Evolutionary conservation across 2,113 vertebrate genomes (phyloP).

Genomic region (Siniperca chuatsi): DNA sequence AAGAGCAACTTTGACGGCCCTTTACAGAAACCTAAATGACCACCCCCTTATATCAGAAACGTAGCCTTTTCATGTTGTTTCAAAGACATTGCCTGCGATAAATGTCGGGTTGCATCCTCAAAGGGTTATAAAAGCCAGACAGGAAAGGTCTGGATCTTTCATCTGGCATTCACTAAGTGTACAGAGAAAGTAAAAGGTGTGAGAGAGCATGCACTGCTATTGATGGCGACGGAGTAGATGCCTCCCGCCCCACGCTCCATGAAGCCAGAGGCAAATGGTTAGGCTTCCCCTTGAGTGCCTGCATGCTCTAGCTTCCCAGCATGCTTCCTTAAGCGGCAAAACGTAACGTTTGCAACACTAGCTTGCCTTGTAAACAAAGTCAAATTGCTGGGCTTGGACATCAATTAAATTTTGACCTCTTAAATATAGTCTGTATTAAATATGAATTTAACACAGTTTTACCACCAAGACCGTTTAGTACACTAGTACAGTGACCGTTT

Average conservation of each 20-base stretch:
- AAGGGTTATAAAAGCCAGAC: slow-evolving; percentile 75
- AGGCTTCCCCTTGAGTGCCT: slow-evolving; percentile 31
- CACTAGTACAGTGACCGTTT: too few relatives aligned
- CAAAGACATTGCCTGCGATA: slow-evolving; percentile 70
- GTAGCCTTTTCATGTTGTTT: slow-evolving; percentile 79
- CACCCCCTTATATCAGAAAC: slow-evolving; percentile 40
- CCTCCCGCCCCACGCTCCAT: not conserved
- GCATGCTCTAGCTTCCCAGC: slow-evolving; percentile 21
- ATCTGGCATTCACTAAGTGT: slow-evolving; percentile 70
- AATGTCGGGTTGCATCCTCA: slow-evolving; percentile 74
- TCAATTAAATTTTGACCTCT: not conserved
- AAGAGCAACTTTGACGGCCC: slow-evolving; percentile 6
- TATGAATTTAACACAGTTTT: too few relatives aligned
- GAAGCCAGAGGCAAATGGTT: slow-evolving; percentile 65
- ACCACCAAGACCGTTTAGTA: too few relatives aligned
- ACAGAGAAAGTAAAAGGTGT: slow-evolving; percentile 61
- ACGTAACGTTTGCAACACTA: slow-evolving; percentile 27
- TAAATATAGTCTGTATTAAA: too few relatives aligned
- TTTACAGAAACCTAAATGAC: slow-evolving; percentile 45
- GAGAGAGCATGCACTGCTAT: slow-evolving; percentile 58
- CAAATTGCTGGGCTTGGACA: not conserved
- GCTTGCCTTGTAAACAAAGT: not conserved
- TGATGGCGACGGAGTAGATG: slow-evolving; percentile 49
- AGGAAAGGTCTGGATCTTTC: slow-evolving; percentile 77
- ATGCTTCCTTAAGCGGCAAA: slow-evolving; percentile 28